A percentile compares a stretch with the other conserved stretches of the same genome.
These are phyloP conservation scores for Zosterops japonicus DNA, from an alignment of 2,113 vertebrate species.

Conservation along the genomic window DNA sequence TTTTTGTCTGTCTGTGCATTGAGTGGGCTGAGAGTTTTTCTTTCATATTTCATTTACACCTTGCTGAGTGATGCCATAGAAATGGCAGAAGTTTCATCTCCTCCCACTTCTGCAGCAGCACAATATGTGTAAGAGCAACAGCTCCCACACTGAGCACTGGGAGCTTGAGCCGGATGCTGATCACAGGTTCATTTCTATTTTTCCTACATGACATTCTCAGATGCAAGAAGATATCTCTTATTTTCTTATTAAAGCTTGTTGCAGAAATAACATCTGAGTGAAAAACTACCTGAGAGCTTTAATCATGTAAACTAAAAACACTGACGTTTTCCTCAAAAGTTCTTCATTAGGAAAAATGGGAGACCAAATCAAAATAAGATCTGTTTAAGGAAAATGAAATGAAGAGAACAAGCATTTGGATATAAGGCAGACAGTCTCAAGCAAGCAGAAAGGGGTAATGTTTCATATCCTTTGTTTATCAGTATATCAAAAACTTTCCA, in stretches of 20 bases:
- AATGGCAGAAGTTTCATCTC: conserved; percentile 66
- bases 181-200: conserved; percentile 23
- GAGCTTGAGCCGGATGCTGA: conserved; percentile 13
- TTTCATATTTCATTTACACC: conserved; percentile 80
- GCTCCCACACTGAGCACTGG: conserved; percentile 50
- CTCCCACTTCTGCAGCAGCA: conserved; percentile 57
- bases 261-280: conserved; percentile 33
- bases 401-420: not conserved
- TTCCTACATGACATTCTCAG: conserved; percentile 12
- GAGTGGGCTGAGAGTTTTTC: conserved; percentile 72
- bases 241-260: conserved; percentile 43
- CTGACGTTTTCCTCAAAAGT: conserved; percentile 31
- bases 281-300: conserved; percentile 9
- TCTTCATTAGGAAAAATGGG: conserved; percentile 35
- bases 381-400: conserved; percentile 14
- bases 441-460: not conserved
- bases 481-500: not conserved
- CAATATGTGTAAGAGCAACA: conserved; percentile 44
- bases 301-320: conserved; percentile 1
- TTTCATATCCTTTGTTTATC: not conserved
- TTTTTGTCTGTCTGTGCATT: conserved; percentile 51
- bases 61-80: conserved; percentile 70
- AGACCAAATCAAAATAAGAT: conserved; percentile 52
- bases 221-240: conserved; percentile 19
- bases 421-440: not conserved